Conservation (phyloP, 2,797 vertebrate species). For the Setipinna tenuifilis region DNA sequence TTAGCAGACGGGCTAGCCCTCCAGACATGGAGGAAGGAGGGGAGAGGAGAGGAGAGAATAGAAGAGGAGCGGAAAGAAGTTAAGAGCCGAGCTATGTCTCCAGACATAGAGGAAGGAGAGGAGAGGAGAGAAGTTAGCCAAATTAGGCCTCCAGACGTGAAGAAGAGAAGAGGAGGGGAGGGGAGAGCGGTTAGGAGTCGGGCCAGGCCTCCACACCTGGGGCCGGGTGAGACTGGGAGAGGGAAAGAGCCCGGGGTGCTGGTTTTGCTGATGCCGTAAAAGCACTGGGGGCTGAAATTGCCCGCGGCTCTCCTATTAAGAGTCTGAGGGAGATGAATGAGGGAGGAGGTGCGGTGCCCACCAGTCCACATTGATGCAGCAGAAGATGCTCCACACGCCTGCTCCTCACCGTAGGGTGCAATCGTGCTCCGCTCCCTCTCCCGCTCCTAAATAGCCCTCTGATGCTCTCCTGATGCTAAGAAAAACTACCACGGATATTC, state of each 20-base stretch:
- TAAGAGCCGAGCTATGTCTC: background rate
- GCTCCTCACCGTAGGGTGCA: background rate
- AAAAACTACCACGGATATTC: background rate
- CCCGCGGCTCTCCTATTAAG: background rate
- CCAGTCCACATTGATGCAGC: background rate
- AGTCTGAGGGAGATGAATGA: constrained; percentile 13
- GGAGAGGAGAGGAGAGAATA: too few species aligned
- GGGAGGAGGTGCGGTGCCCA: background rate
- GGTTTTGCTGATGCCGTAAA: constrained; percentile 11
- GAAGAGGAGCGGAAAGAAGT: too few species aligned
- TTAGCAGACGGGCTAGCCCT: background rate
- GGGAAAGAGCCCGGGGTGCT: background rate
- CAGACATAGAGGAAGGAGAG: too few species aligned
- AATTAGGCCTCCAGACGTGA: too few species aligned
- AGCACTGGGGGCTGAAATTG: constrained; percentile 21
- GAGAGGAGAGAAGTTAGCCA: too few species aligned
- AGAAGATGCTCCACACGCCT: background rate
- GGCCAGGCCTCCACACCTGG: background rate
- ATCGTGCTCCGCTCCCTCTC: background rate
- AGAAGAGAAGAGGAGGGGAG: too few species aligned
- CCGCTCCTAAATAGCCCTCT: background rate
- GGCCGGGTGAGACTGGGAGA: background rate
- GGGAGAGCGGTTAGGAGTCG: background rate
- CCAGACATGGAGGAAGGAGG: background rate
- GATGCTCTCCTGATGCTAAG: background rate